phyloP scores from a whole-genome alignment of 2,797 vertebrate species.

The Gastrophryne carolinensis region DNA sequence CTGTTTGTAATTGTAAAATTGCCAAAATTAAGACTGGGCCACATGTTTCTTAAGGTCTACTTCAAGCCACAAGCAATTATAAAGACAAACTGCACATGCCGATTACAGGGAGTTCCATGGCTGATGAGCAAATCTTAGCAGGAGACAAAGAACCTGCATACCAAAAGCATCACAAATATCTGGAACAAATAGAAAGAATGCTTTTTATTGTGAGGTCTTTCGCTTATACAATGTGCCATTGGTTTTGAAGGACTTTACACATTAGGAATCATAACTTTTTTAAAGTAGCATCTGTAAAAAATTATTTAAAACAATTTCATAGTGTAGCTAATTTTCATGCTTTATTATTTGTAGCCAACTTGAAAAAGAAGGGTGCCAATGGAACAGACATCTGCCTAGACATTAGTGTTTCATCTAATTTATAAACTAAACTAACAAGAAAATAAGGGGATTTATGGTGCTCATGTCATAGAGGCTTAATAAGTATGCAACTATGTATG shows the following conservation, averaged over 20 bases:
- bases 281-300: not conserved
- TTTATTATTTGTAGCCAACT: not conserved
- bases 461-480: too few species aligned
- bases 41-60: constrained; percentile 31
- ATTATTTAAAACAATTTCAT: not conserved
- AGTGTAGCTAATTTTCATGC: not conserved
- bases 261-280: not conserved
- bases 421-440: too few species aligned
- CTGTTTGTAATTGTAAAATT: constrained; percentile 49
- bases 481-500: too few species aligned
- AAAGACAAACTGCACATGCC: constrained; percentile 45
- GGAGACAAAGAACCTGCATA: constrained; percentile 35
- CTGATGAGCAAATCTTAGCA: constrained; percentile 36
- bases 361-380: not conserved
- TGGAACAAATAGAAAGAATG: constrained; percentile 7
- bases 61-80: constrained; percentile 46
- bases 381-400: not conserved
- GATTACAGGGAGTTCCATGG: constrained; percentile 13
- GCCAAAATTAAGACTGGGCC: constrained; percentile 32
- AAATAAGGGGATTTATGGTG: too few species aligned
- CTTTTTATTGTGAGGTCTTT: constrained; percentile 16
- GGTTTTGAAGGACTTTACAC: not conserved
- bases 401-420: too few species aligned
- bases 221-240: not conserved
- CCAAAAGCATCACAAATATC: constrained; percentile 17